phyloP scores from a whole-genome alignment of 2,797 vertebrate genomes.

The Brachyrhaphis roseni region DNA sequence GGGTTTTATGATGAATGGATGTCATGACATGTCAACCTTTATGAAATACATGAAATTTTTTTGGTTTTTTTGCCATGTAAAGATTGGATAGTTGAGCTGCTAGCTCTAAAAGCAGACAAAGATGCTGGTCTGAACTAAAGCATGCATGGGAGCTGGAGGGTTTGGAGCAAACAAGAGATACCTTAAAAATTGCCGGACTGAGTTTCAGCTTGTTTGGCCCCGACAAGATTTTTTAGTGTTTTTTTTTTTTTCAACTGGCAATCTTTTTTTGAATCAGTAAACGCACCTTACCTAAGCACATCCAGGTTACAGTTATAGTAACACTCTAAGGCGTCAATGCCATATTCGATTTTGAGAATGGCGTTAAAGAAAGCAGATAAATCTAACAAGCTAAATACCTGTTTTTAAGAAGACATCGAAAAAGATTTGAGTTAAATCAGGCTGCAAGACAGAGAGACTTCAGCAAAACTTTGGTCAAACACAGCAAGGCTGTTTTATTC shows the following conservation, averaged over 20 bases:
- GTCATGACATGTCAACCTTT: constrained; percentile 1
- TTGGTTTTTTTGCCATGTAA: constrained; percentile 30
- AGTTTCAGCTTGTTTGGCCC: not conserved
- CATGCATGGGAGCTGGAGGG: constrained; percentile 56
- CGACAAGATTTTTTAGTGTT: too few species aligned
- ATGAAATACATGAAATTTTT: constrained; percentile 16
- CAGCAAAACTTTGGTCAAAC: not conserved
- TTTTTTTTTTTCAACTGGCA: too few species aligned
- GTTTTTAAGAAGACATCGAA: not conserved
- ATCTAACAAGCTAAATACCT: not conserved
- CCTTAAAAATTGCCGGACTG: not conserved
- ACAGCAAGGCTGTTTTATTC: not conserved
- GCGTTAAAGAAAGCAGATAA: not conserved
- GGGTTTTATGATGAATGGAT: constrained; percentile 26
- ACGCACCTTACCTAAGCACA: not conserved
- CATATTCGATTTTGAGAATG: not conserved
- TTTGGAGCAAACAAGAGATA: constrained; percentile 17
- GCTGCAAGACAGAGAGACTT: not conserved
- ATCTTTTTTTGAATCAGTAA: not conserved
- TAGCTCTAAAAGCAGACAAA: constrained; percentile 51
- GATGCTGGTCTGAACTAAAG: constrained; percentile 62
- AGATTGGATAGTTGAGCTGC: constrained; percentile 17
- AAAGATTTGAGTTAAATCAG: not conserved
- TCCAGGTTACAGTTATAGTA: not conserved
- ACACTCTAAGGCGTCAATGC: not conserved